Evolutionary conservation across 2,797 vertebrate species (phyloP).

Genomic region (Tokudaia tokunoshimensis): DNA sequence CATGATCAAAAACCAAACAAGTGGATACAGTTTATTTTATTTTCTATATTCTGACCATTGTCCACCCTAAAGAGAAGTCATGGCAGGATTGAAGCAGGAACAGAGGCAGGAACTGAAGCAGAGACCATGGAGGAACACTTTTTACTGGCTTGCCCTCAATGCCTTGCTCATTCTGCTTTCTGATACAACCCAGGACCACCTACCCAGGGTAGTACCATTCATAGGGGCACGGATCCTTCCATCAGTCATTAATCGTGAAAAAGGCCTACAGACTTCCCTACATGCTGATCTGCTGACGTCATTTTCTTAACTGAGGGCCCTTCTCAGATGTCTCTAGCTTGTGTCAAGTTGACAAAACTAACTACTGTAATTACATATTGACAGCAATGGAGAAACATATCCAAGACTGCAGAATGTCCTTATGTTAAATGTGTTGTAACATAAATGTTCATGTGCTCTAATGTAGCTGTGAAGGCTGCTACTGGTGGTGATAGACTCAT

Average conservation of each 20-base stretch:
- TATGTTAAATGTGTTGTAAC: neutral
- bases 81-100: neutral
- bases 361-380: neutral
- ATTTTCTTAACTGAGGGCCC: neutral
- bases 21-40: neutral
- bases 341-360: neutral
- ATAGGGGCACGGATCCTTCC: neutral
- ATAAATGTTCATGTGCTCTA: neutral
- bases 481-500: neutral
- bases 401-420: neutral
- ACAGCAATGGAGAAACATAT: constrained; percentile 6
- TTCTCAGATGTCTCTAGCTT: neutral
- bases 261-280: neutral
- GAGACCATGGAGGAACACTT: neutral
- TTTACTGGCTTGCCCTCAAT: neutral
- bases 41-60: neutral
- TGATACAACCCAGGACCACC: too few species aligned
- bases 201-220: neutral
- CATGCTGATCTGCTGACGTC: neutral
- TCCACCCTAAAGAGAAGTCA: neutral
- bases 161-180: neutral
- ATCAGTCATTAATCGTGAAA: neutral
- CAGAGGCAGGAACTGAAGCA: neutral
- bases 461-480: neutral
- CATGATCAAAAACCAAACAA: neutral